Evolutionary conservation across 53 echinoderm and acorn worm species (phyloP).

Genomic region (Arbacia lixula): DNA sequence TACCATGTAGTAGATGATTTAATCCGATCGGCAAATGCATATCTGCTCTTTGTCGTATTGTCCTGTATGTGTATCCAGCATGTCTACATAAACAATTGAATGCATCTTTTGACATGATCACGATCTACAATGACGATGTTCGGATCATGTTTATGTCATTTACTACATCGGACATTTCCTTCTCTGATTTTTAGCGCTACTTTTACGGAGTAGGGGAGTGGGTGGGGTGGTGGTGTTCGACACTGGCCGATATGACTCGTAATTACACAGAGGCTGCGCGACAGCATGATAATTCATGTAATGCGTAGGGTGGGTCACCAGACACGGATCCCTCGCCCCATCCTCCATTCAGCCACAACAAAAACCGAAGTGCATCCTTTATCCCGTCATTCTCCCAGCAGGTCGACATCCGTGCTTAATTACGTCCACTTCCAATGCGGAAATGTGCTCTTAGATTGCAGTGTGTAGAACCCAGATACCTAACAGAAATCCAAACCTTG

Average conservation of each 20-base stretch:
- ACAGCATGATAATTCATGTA: slow-evolving; percentile 17
- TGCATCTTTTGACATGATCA: too few species aligned
- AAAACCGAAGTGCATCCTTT: slow-evolving; percentile 26
- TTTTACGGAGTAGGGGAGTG: too few species aligned
- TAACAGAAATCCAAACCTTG: slow-evolving; percentile 49
- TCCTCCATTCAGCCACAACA: slow-evolving; percentile 15
- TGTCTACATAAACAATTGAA: too few species aligned
- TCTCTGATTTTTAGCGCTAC: too few species aligned
- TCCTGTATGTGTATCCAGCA: too few species aligned
- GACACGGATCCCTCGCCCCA: slow-evolving; percentile 38
- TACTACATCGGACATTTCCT: too few species aligned
- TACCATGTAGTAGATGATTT: too few species aligned
- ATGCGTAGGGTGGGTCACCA: background rate
- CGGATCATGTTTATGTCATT: too few species aligned
- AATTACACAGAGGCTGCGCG: slow-evolving; percentile 19
- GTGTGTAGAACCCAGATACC: slow-evolving; percentile 57
- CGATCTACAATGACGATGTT: too few species aligned
- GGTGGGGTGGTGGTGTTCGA: too few species aligned
- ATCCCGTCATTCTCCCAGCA: slow-evolving; percentile 24
- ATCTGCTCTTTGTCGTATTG: too few species aligned
- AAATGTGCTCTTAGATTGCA: slow-evolving; percentile 46
- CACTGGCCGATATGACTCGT: slow-evolving; percentile 22
- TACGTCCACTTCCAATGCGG: slow-evolving; percentile 28
- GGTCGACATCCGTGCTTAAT: slow-evolving; percentile 45
- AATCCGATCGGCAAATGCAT: too few species aligned